A percentile compares a stretch with the other conserved stretches of the same genome.
phyloP scores from a whole-genome alignment of 2,113 vertebrate genomes.

The Myrmecophaga tridactyla region DNA sequence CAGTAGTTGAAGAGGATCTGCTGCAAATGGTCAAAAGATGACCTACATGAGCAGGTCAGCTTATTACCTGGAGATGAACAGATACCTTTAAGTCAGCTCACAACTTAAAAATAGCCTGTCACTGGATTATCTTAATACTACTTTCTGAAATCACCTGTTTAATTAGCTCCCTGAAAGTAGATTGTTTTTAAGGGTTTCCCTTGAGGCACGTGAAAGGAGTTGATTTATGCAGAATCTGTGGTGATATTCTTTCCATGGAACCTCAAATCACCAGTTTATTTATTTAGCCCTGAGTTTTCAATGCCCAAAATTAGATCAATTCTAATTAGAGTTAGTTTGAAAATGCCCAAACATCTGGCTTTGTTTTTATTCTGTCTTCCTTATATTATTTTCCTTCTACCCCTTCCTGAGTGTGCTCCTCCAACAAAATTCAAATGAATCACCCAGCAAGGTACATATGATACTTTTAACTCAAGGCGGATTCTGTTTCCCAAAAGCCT shows the following conservation, averaged over 20 bases:
- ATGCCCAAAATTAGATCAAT: constrained; percentile 13
- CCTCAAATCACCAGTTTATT: constrained; percentile 35
- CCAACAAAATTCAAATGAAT: not conserved
- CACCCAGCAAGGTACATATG: not conserved
- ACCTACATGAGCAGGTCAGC: not conserved
- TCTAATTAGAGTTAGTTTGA: constrained; percentile 31
- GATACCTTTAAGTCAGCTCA: not conserved
- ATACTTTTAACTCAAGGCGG: not conserved
- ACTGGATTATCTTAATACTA: not conserved
- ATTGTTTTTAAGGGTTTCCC: not conserved
- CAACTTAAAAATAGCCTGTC: not conserved
- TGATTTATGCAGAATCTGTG: constrained; percentile 34
- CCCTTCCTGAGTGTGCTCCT: not conserved
- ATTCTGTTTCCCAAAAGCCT: not conserved
- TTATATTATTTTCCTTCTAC: not conserved
- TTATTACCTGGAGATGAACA: constrained; percentile 40
- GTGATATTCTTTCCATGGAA: constrained; percentile 41
- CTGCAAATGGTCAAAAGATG: not conserved
- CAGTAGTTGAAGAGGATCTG: not conserved
- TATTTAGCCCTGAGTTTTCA: constrained; percentile 27
- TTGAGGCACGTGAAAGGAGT: constrained; percentile 49
- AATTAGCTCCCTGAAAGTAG: constrained; percentile 10
- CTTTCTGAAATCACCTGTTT: constrained; percentile 60
- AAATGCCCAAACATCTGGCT: constrained; percentile 35
- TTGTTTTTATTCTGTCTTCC: constrained; percentile 29